These are phyloP conservation scores for Acleris literana DNA, from an alignment of 2,888 invertebrate genomes.

Conservation along the genomic window DNA sequence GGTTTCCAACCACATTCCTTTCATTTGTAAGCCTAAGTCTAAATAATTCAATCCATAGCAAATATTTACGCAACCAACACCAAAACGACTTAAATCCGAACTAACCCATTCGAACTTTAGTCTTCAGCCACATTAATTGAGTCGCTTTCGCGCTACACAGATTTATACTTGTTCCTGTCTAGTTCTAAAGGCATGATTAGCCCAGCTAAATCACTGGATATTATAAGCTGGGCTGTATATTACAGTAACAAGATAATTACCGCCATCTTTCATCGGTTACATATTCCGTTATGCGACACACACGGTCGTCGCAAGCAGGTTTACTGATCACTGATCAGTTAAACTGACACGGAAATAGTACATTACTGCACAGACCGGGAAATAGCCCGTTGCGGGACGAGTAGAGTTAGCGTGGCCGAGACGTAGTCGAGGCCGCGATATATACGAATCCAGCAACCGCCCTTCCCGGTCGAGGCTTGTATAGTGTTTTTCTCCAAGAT, in stretches of 20 bases:
- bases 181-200: not conserved
- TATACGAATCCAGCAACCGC: too few relatives aligned
- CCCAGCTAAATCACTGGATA: constrained; percentile 6
- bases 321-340: too few relatives aligned
- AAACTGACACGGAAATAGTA: too few relatives aligned
- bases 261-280: constrained; percentile 20
- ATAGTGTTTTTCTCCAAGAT: too few relatives aligned
- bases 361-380: too few relatives aligned
- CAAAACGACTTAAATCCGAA: not conserved
- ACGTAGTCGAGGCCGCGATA: too few relatives aligned
- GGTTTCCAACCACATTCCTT: not conserved
- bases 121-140: not conserved
- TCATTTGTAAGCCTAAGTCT: not conserved
- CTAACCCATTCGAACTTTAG: not conserved
- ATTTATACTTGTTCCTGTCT: not conserved
- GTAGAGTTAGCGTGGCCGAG: too few relatives aligned
- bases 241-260: constrained; percentile 16
- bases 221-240: constrained; percentile 10
- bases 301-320: not conserved
- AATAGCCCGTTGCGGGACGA: too few relatives aligned
- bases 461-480: too few relatives aligned
- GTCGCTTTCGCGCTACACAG: not conserved
- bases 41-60: not conserved
- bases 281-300: constrained; percentile 16
- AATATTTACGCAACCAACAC: not conserved